Evolutionary conservation across 2,888 invertebrate genomes (phyloP), one percentile per base, ranked within the genome.

Genomic region (Cheilosia soror): DNA sequence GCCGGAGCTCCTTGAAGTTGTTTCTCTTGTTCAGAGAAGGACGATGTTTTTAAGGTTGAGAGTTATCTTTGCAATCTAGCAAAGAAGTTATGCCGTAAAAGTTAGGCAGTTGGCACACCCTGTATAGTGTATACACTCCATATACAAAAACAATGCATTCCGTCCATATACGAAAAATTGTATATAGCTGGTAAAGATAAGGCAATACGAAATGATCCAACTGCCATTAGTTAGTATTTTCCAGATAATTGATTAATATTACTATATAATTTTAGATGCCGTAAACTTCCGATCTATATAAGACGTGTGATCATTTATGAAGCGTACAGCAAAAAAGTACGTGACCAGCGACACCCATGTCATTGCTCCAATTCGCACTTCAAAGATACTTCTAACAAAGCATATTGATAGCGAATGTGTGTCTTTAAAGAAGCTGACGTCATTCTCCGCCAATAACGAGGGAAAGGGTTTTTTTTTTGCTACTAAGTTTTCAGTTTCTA

Each of bases 401-500:
- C 57, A 37, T 9, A 60, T 49, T 51, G 60, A 60, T 68, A 76
- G 75, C 40, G 49, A 37, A 15, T 58, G 44, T 47, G 63, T 37
- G 75, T 15, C 65, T 66, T 40, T 20, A 40, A 75, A 58, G 20
- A 5, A 40, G 7, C 47, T 66, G 76, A 76, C 76, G 76, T 76
- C 66, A 76, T 51, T 2, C 58, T 51, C 15, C 33, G 11, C 13
- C 31, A 51, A 44, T 49, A 51, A 29, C 20, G 29, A 47, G 15
- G 47, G 15, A 71, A 71, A 71, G 58, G 69, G 58, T 37, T 47
- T 37, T 42, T 40, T 51, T 13, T 25, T 40, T 13, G 29, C 15
- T 72, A 4, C 37, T 42, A 20, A 29, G 20, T 66, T 62, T 60
- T 42, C 37, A 58, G 37, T 71, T 58, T 49, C 15, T 58, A 4